A percentile compares a stretch with the other conserved stretches of the same genome.
These are phyloP conservation scores for rat (Rattus norvegicus) DNA, from an alignment of 2,113 vertebrate genomes.

Conservation along the genomic window DNA sequence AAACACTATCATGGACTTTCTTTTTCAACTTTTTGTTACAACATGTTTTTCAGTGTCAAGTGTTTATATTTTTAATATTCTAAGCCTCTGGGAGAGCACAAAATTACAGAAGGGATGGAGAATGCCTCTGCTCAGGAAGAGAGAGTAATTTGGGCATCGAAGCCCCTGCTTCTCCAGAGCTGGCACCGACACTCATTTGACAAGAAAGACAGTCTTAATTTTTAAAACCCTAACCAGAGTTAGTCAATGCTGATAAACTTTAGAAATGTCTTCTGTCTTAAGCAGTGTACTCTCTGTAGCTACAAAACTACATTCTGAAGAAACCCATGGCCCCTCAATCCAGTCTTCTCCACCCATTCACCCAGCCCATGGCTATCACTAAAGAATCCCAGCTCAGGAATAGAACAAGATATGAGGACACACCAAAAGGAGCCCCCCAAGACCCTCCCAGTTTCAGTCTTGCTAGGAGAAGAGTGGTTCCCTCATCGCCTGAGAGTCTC, in stretches of 20 bases:
- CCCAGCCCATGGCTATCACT: neutral
- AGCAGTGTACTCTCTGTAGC: neutral
- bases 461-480: neutral
- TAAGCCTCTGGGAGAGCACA: neutral
- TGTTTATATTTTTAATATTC: neutral
- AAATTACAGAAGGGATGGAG: neutral
- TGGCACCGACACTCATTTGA: neutral
- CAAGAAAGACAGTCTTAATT: neutral
- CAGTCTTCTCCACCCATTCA: neutral
- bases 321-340: neutral
- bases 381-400: neutral
- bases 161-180: neutral
- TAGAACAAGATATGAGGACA: neutral
- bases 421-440: too few relatives aligned
- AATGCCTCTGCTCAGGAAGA: neutral
- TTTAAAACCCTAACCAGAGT: slow-evolving; percentile 15
- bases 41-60: neutral
- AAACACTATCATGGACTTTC: neutral
- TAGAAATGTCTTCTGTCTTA: neutral
- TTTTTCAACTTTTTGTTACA: slow-evolving; percentile 27
- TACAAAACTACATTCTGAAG: neutral
- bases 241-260: neutral
- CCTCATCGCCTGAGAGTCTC: neutral
- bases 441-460: neutral
- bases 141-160: neutral